phyloP scores from a whole-genome alignment of 1,140 invertebrate genomes.

The Brachionus sp. region DNA sequence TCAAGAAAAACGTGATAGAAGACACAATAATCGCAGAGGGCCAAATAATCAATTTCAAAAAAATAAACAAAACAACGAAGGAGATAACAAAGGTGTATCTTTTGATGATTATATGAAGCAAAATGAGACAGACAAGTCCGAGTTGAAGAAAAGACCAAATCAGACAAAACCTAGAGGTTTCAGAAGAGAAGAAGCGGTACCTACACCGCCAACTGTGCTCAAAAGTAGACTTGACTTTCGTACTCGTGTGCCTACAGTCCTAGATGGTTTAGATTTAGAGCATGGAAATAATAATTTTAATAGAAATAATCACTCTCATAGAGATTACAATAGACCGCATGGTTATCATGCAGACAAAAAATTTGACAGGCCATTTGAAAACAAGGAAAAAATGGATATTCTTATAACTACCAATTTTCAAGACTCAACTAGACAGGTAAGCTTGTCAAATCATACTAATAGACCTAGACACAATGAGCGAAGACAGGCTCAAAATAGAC shows the following conservation, averaged over 20 bases:
- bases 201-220: not conserved
- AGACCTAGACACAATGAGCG: not conserved
- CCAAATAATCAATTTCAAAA: not conserved
- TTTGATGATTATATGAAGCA: constrained; percentile 20
- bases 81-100: not conserved
- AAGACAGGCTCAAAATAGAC: not conserved
- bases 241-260: constrained; percentile 8
- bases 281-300: not conserved
- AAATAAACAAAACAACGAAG: not conserved
- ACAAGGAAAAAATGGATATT: constrained; percentile 26
- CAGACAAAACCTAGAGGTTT: not conserved
- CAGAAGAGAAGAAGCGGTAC: not conserved
- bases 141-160: not conserved
- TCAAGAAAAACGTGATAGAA: not conserved
- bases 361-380: constrained; percentile 39
- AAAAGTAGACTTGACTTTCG: constrained; percentile 4
- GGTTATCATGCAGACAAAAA: not conserved
- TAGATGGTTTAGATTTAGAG: not conserved
- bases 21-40: not conserved
- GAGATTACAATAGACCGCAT: not conserved
- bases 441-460: not conserved
- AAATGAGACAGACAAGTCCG: not conserved
- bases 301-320: not conserved
- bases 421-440: not conserved
- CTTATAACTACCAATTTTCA: constrained; percentile 1